These are phyloP conservation scores for Atta cephalotes DNA, from an alignment of 1,140 invertebrate species.

Conservation along the genomic window DNA sequence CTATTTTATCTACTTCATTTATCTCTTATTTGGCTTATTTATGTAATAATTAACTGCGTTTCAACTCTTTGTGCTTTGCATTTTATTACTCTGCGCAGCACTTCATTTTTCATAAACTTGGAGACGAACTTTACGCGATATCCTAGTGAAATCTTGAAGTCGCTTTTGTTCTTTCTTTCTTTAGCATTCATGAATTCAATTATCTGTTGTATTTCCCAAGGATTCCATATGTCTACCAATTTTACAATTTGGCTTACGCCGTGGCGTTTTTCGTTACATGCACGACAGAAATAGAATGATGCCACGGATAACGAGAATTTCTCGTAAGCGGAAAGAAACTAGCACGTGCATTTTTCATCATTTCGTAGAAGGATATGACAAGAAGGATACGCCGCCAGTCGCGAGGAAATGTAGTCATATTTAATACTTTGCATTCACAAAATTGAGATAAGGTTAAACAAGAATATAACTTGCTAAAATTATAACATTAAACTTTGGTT, in stretches of 20 bases:
- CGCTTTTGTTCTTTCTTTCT: conserved; percentile 35
- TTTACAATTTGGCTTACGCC: conserved; percentile 55
- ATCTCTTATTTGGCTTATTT: neutral
- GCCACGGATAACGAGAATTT: conserved; percentile 48
- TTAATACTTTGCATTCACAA: conserved; percentile 21
- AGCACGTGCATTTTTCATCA: conserved; percentile 64
- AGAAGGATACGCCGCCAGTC: conserved; percentile 15
- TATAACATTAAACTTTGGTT: conserved; percentile 21
- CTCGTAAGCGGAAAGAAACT: conserved; percentile 54
- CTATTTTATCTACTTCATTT: neutral
- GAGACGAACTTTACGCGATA: neutral
- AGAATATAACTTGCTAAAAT: neutral
- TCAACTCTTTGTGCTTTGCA: neutral
- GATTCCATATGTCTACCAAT: conserved; percentile 50
- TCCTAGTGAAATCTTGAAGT: conserved; percentile 8
- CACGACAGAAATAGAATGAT: conserved; percentile 45
- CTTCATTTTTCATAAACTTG: conserved; percentile 18
- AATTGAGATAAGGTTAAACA: conserved; percentile 7
- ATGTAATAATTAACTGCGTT: conserved; percentile 5
- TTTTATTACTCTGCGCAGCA: conserved; percentile 4
- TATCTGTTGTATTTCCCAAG: conserved; percentile 48
- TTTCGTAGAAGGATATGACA: conserved; percentile 12
- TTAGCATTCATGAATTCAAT: conserved; percentile 68
- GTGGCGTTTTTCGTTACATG: conserved; percentile 30
- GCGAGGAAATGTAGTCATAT: conserved; percentile 25